A percentile compares a stretch with the other conserved stretches of the same genome.
These are phyloP conservation scores for Copidosoma aretas DNA, from an alignment of 2,888 invertebrate genomes.

Conservation along the genomic window DNA sequence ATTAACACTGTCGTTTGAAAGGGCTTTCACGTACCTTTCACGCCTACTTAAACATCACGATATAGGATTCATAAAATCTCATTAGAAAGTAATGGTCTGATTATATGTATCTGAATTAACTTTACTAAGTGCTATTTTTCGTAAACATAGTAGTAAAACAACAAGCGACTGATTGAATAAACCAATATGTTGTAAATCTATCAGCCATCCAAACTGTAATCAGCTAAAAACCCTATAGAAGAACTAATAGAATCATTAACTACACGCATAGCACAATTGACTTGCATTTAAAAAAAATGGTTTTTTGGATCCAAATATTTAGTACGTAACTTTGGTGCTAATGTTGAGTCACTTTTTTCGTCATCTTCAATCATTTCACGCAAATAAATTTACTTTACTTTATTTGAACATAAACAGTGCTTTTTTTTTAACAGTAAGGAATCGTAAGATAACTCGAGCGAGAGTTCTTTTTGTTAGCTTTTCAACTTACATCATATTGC, in stretches of 20 bases:
- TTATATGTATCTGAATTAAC: constrained; percentile 3
- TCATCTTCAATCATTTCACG: constrained; percentile 19
- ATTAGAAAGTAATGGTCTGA: constrained; percentile 35
- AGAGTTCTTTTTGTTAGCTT: constrained; percentile 31
- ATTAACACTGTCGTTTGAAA: constrained; percentile 4
- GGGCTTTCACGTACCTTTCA: constrained; percentile 3
- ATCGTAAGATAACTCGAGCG: constrained; percentile 10
- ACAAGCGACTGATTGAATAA: not conserved
- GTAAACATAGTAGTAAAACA: constrained; percentile 10
- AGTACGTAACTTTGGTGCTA: constrained; percentile 29
- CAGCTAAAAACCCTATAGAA: constrained; percentile 13
- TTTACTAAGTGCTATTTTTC: not conserved
- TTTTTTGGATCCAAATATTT: constrained; percentile 15
- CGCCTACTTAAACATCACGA: not conserved
- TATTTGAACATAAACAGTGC: constrained; percentile 26
- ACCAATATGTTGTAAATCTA: constrained; percentile 2
- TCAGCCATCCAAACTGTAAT: not conserved
- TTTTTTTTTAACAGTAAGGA: constrained; percentile 11
- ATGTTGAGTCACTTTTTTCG: constrained; percentile 25
- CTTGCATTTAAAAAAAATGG: constrained; percentile 34
- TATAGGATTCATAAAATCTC: constrained; percentile 1
- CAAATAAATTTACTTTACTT: constrained; percentile 13
- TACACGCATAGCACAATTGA: constrained; percentile 19
- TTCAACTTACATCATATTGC: constrained; percentile 30
- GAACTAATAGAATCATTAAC: not conserved